These are phyloP conservation scores for Hesperophylax magnus DNA, from an alignment of 1,140 invertebrate genomes.

Conservation along the genomic window DNA sequence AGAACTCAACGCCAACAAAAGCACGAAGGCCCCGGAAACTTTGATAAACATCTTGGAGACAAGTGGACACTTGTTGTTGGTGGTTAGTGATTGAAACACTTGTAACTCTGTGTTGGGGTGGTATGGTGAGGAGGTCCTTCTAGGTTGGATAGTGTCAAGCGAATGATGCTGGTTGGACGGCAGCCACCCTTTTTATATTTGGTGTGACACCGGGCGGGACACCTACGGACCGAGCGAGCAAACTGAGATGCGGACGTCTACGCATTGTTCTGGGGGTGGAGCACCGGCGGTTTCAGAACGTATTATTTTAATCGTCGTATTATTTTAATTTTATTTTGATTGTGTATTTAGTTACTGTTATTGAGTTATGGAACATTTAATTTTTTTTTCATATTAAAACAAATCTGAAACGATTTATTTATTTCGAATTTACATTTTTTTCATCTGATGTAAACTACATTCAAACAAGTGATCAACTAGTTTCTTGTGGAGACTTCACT, in stretches of 20 bases:
- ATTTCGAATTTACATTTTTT: no score
- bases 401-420: no score
- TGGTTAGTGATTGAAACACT: no score
- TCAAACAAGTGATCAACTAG: no score
- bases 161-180: constrained; percentile 40
- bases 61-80: not conserved
- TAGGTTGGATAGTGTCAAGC: constrained; percentile 27
- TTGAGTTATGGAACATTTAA: no score
- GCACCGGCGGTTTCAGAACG: not conserved
- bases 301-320: not conserved
- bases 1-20: constrained; percentile 57
- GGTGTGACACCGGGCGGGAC: constrained; percentile 49
- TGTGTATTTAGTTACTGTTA: not conserved
- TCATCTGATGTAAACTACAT: not conserved
- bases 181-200: constrained; percentile 55
- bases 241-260: constrained; percentile 25
- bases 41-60: constrained; percentile 16
- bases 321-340: not conserved
- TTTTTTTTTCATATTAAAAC: no score
- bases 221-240: constrained; percentile 23
- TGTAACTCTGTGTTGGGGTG: not conserved
- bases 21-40: constrained; percentile 24
- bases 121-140: constrained; percentile 38
- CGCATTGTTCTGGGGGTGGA: constrained; percentile 7
- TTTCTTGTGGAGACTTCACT: no score